These are phyloP conservation scores for Hydrochoerus hydrochaeris DNA, from an alignment of 2,113 vertebrate species.

Conservation along the genomic window DNA sequence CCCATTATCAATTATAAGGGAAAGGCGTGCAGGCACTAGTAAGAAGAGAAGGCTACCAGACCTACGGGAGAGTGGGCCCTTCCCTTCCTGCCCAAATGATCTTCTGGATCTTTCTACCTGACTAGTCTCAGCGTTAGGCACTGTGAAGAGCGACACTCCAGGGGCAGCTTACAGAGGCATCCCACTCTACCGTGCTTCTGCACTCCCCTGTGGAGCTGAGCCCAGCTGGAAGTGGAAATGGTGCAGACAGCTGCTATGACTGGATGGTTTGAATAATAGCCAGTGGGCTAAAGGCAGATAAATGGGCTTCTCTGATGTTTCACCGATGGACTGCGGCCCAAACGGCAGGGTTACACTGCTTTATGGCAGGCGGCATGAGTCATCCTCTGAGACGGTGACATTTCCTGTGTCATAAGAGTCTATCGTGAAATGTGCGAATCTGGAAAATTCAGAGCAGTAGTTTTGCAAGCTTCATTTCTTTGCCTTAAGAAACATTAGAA, in stretches of 20 bases:
- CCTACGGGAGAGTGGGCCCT: neutral
- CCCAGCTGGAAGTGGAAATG: neutral
- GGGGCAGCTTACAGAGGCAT: neutral
- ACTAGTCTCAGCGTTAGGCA: neutral
- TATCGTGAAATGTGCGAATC: neutral
- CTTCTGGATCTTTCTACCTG: neutral
- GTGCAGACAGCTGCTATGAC: neutral
- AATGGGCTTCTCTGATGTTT: constrained; percentile 15
- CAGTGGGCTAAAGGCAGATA: neutral
- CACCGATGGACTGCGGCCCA: neutral
- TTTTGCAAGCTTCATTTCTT: neutral
- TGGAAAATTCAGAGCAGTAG: neutral
- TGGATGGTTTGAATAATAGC: constrained; percentile 20
- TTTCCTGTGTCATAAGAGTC: constrained; percentile 12
- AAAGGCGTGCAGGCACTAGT: neutral
- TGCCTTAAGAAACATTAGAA: neutral
- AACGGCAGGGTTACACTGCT: neutral
- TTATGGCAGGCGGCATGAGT: neutral
- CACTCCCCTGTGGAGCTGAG: neutral
- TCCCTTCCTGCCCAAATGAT: neutral
- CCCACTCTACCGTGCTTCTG: neutral
- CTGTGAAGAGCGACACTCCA: neutral
- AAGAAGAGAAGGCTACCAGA: neutral
- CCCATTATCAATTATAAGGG: neutral
- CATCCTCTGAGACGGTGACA: neutral